Evolutionary conservation across 1,140 invertebrate genomes (phyloP).

Genomic region (Hylaeus anthracinus): DNA sequence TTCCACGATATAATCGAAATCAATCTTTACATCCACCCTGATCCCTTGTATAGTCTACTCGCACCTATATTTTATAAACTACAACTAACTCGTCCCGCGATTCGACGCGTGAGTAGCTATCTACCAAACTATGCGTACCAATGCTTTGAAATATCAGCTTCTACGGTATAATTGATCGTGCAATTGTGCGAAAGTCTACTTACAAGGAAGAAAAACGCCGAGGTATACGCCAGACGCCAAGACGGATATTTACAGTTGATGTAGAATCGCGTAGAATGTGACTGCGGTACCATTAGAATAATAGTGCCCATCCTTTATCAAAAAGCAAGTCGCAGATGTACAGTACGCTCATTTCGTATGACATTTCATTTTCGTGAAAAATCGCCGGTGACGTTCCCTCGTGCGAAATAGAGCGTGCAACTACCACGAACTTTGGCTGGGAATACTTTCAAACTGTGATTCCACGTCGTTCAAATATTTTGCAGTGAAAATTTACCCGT

Average conservation of each 20-base stretch:
- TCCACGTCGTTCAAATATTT: constrained; percentile 47
- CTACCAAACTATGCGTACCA: too few species aligned
- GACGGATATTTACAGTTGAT: constrained; percentile 57
- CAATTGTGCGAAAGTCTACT: neutral
- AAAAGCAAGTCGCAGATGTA: constrained; percentile 61
- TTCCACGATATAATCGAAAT: too few species aligned
- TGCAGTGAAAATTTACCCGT: constrained; percentile 16
- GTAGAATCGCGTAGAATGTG: constrained; percentile 55
- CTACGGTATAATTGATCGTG: neutral
- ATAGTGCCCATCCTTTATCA: constrained; percentile 60
- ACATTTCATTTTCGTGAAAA: constrained; percentile 65
- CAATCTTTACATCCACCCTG: too few species aligned
- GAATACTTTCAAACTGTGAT: constrained; percentile 50
- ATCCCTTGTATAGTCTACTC: too few species aligned
- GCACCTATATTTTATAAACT: too few species aligned
- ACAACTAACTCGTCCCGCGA: too few species aligned
- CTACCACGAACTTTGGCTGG: constrained; percentile 40
- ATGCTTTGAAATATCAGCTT: neutral
- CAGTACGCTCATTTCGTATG: constrained; percentile 58
- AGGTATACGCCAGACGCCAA: constrained; percentile 26
- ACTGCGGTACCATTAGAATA: constrained; percentile 57
- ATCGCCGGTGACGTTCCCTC: constrained; percentile 44
- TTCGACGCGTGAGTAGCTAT: too few species aligned
- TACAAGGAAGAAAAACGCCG: neutral
- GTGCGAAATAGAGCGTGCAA: constrained; percentile 57